Conservation (phyloP, 2,888 invertebrate genomes). For the Frankliniella fusca region DNA sequence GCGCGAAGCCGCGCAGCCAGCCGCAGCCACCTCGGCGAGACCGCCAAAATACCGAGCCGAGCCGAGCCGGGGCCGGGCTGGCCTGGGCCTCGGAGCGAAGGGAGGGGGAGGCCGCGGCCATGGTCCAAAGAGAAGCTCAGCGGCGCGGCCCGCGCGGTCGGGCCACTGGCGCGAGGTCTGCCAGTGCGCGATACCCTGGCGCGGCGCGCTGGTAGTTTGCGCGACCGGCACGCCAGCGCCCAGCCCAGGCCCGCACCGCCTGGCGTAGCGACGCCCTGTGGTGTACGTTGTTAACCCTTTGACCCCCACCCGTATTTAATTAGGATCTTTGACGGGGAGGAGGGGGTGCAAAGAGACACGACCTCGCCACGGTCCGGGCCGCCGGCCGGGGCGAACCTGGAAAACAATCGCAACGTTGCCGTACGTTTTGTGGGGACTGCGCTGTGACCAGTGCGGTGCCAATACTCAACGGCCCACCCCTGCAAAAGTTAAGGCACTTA, state of each 20-base stretch:
- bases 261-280: not conserved
- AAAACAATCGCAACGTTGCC: no score
- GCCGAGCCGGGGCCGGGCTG: not conserved
- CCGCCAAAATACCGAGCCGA: constrained; percentile 7
- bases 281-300: not conserved
- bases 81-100: not conserved
- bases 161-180: not conserved
- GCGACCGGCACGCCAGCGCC: no score
- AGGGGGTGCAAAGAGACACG: no score
- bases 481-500: no score
- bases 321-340: not conserved
- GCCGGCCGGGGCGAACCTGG: no score
- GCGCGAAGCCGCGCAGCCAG: not conserved
- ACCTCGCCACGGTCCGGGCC: no score
- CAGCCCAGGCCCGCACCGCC: no score
- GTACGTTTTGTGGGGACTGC: no score
- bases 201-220: not conserved
- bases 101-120: not conserved
- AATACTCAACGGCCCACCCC: no score
- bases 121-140: not conserved
- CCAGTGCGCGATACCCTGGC: not conserved
- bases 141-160: not conserved
- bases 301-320: not conserved
- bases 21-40: not conserved
- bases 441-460: no score